phyloP scores from a whole-genome alignment of 2,113 vertebrate species.

The Nymphicus hollandicus region DNA sequence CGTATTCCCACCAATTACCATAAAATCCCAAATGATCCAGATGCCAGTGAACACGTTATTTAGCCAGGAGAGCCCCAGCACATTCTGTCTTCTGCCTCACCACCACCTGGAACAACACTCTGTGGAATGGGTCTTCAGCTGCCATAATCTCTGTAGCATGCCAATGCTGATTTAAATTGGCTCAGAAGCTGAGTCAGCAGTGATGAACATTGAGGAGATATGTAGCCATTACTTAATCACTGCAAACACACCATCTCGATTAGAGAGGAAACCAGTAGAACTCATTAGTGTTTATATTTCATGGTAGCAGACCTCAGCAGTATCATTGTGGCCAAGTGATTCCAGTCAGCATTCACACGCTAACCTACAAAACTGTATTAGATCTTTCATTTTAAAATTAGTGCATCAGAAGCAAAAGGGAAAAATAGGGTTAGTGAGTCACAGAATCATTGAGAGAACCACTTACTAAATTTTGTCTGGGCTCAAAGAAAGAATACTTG shows the following conservation, averaged over 20 bases:
- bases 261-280: not conserved
- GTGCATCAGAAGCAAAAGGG: not conserved
- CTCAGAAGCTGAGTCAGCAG: not conserved
- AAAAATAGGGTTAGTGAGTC: not conserved
- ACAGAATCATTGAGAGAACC: not conserved
- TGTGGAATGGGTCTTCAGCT: not conserved
- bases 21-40: not conserved
- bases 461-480: not conserved
- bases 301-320: not conserved
- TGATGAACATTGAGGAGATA: not conserved
- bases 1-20: not conserved
- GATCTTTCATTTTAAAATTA: not conserved
- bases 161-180: rapidly evolving
- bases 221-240: not conserved
- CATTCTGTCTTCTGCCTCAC: not conserved
- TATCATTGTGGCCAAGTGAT: not conserved
- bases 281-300: not conserved
- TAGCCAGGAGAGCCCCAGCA: not conserved
- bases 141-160: not conserved
- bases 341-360: not conserved
- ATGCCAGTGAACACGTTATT: rapidly evolving
- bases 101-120: not conserved
- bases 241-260: not conserved
- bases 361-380: not conserved
- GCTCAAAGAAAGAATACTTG: not conserved